Conservation (phyloP, 2,888 invertebrate genomes). For the Leucania comma region DNA sequence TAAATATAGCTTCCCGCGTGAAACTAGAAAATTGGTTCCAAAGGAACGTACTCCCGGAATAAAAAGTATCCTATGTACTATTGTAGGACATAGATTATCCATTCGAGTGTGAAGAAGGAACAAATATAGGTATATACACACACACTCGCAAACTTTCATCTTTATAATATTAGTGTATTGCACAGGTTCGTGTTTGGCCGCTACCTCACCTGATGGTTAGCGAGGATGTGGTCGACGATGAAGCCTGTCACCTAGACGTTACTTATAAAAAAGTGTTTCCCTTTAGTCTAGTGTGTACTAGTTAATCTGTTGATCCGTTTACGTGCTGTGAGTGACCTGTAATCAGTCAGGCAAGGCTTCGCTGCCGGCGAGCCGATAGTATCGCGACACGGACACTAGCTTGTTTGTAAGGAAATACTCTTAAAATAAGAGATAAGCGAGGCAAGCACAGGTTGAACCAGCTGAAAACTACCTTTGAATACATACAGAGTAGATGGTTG, state of each 20-base stretch:
- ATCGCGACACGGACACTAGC: neutral
- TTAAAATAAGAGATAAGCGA: neutral
- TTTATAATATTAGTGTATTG: no score
- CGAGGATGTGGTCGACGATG: neutral
- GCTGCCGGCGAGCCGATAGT: neutral
- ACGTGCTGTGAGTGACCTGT: constrained; percentile 55
- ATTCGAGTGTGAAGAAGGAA: no score
- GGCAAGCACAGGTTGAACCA: neutral
- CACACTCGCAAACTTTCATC: no score
- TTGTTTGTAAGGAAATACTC: neutral
- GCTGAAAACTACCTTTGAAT: no score
- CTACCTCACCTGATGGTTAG: neutral
- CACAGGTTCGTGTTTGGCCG: no score
- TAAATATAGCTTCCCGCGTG: no score
- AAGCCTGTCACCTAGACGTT: neutral
- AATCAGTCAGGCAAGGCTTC: constrained; percentile 49
- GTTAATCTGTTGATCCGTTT: constrained; percentile 54
- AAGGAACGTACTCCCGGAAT: no score
- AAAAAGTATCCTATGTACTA: no score
- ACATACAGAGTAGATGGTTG: no score
- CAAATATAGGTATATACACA: no score
- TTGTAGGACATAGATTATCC: no score
- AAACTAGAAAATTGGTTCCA: no score
- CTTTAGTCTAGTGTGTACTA: neutral
- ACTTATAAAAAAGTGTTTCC: neutral